Evolutionary conservation across 1,140 invertebrate genomes (phyloP).

Genomic region (Pogonomyrmex barbatus): DNA sequence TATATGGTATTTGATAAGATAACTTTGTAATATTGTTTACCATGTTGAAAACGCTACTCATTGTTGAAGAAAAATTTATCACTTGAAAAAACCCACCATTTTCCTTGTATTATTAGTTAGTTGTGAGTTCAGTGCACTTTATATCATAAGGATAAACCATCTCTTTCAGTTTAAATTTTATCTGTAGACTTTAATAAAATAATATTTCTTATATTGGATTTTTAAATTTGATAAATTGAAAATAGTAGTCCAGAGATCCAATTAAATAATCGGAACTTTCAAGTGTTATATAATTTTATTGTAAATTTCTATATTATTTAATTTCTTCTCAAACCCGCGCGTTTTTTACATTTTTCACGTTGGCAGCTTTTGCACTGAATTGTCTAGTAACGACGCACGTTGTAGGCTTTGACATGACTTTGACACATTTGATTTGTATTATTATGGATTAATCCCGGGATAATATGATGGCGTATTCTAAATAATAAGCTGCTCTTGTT

Average conservation of each 20-base stretch:
- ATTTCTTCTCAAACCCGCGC: neutral
- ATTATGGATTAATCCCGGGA: neutral
- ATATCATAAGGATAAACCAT: neutral
- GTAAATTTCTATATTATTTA: neutral
- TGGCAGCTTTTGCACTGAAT: neutral
- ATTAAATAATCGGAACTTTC: neutral
- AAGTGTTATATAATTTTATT: conserved; percentile 6
- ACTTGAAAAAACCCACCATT: no score
- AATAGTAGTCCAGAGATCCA: neutral
- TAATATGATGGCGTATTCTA: neutral
- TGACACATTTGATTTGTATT: neutral
- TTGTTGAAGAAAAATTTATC: no score
- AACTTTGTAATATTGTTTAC: no score
- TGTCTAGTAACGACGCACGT: neutral
- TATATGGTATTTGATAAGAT: no score
- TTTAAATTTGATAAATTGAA: neutral
- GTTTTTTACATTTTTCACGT: conserved; percentile 15
- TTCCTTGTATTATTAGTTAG: no score
- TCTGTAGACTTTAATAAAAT: neutral
- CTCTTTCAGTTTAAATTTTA: neutral
- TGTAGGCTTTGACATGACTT: neutral
- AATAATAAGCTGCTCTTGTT: neutral
- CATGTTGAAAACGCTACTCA: no score
- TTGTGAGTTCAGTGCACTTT: neutral
- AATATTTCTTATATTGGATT: neutral